phyloP scores from a whole-genome alignment of 2,888 invertebrate genomes.

The Microchrysa polita region DNA sequence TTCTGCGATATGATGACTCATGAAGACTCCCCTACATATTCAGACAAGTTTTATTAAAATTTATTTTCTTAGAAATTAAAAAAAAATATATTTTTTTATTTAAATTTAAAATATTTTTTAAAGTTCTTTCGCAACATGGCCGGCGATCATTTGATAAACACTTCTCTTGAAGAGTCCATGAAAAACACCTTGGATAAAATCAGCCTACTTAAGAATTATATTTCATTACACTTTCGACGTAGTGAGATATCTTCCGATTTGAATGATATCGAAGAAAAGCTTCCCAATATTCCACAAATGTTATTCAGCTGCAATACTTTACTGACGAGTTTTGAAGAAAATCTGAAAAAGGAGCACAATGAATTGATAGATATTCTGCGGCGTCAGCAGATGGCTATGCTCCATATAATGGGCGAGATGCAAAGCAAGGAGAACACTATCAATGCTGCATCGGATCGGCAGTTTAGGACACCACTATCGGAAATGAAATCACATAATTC shows the following conservation, averaged over 20 bases:
- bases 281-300: slow-evolving; percentile 50
- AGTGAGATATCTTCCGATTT: slow-evolving; percentile 52
- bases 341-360: slow-evolving; percentile 50
- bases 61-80: too few relatives aligned
- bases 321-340: slow-evolving; percentile 51
- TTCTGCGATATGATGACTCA: too few relatives aligned
- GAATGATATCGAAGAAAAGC: slow-evolving; percentile 44
- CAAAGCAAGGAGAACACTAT: slow-evolving; percentile 8
- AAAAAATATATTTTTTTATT: too few relatives aligned
- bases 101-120: too few relatives aligned
- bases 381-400: slow-evolving; percentile 52
- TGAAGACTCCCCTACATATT: too few relatives aligned
- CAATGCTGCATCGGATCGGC: neutral
- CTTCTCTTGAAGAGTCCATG: too few relatives aligned
- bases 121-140: too few relatives aligned
- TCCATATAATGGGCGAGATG: slow-evolving; percentile 45
- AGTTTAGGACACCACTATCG: neutral
- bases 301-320: slow-evolving; percentile 50
- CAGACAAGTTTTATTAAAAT: too few relatives aligned
- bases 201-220: slow-evolving; percentile 52
- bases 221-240: slow-evolving; percentile 53
- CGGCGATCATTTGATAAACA: too few relatives aligned
- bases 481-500: neutral
- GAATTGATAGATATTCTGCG: slow-evolving; percentile 53
- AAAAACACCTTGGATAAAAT: slow-evolving; percentile 48